phyloP scores from a whole-genome alignment of 2,888 invertebrate genomes.

The Sepiola atlantica region DNA sequence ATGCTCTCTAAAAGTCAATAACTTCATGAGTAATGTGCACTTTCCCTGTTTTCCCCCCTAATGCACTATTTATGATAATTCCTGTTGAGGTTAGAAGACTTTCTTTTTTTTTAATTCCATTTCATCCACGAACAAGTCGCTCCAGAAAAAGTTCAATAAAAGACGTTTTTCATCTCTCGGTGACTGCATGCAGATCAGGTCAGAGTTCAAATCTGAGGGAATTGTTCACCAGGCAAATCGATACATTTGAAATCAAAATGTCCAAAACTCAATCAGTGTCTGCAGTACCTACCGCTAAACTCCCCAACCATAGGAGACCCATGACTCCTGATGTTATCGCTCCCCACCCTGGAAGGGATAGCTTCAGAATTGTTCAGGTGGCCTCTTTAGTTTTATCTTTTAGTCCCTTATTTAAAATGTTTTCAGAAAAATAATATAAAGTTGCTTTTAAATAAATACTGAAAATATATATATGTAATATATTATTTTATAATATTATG shows the following conservation, averaged over 20 bases:
- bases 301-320: too few species aligned
- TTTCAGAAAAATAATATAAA: not conserved
- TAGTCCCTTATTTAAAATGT: not conserved
- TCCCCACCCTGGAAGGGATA: not conserved
- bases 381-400: not conserved
- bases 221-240: not conserved
- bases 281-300: too few species aligned
- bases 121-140: not conserved
- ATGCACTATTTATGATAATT: conserved; percentile 9
- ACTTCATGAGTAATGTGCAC: not conserved
- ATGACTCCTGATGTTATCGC: not conserved
- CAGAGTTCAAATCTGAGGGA: not conserved
- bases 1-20: not conserved
- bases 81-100: not conserved
- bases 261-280: not conserved
- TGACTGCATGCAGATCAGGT: not conserved
- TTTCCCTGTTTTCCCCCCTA: not conserved
- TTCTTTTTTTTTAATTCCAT: not conserved
- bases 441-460: not conserved
- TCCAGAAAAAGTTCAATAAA: not conserved
- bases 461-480: too few species aligned
- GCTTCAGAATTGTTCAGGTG: not conserved
- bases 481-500: too few species aligned
- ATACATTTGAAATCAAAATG: not conserved
- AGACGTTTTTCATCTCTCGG: not conserved